Conservation (phyloP, 2,888 invertebrate species). For the Nemurella pictetii region DNA sequence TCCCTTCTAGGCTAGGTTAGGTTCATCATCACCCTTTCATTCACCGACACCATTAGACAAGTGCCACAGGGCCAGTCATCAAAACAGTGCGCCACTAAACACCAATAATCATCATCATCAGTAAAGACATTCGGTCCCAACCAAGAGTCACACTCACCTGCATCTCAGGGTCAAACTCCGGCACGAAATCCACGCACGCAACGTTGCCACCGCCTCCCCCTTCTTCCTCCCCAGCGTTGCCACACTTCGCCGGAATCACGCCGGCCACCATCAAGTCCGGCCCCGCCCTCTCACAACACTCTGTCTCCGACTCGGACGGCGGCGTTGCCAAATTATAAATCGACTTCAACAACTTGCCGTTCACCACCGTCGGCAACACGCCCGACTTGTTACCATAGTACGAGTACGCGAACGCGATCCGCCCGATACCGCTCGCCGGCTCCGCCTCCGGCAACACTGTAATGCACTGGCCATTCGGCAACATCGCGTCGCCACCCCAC, state of each 20-base stretch:
- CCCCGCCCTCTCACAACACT: conserved; percentile 17
- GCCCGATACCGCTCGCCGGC: neutral
- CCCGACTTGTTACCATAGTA: conserved; percentile 16
- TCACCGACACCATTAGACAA: no score
- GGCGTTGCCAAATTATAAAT: neutral
- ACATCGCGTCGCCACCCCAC: neutral
- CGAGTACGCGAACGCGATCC: conserved; percentile 15
- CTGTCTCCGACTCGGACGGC: neutral
- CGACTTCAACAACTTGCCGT: neutral
- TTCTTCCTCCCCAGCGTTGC: neutral
- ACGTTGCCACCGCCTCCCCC: neutral
- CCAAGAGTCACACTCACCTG: neutral
- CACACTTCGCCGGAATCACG: conserved; percentile 33
- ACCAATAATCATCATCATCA: no score
- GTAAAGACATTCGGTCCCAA: no score
- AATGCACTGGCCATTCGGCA: conserved; percentile 12
- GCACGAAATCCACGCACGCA: neutral
- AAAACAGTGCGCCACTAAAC: no score
- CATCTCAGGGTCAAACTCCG: neutral
- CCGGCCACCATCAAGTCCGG: conserved; percentile 28
- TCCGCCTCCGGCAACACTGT: conserved; percentile 6
- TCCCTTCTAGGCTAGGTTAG: no score
- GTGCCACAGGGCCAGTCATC: no score
- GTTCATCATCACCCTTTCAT: no score
- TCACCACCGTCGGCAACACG: neutral